Conservation (phyloP, 1,140 invertebrate genomes). For the Arion vulgaris region DNA sequence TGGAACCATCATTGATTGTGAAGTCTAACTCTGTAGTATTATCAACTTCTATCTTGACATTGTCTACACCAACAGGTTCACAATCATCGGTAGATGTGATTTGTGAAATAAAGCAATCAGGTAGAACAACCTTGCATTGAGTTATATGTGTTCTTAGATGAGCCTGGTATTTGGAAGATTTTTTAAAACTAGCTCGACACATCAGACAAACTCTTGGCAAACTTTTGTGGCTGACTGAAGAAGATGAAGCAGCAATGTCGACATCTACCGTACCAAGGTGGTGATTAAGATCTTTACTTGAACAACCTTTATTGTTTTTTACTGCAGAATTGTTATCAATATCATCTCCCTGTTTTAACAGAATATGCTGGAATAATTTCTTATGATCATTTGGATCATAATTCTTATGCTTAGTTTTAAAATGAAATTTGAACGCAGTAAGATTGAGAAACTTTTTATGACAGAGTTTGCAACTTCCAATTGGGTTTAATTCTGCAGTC, state of each 20-base stretch:
- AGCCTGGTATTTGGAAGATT: not conserved
- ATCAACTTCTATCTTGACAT: not conserved
- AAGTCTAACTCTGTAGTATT: not conserved
- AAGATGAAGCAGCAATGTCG: not conserved
- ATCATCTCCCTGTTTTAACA: not conserved
- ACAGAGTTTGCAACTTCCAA: slow-evolving; percentile 1
- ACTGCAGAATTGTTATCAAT: not conserved
- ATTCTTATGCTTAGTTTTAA: not conserved
- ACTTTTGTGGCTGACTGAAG: not conserved
- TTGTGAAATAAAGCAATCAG: not conserved
- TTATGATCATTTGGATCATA: not conserved
- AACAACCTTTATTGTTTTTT: no score
- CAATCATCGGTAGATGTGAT: not conserved
- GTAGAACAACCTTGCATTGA: not conserved
- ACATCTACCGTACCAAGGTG: not conserved
- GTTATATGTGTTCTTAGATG: not conserved
- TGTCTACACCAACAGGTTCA: not conserved
- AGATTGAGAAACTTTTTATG: not conserved
- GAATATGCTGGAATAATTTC: not conserved
- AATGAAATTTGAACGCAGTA: not conserved
- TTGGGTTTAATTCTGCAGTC: not conserved
- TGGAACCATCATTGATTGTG: not conserved
- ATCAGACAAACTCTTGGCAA: not conserved
- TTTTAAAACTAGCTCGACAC: not conserved
- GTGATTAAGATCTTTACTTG: no score